Base-by-base conservation (phyloP, 1,140 invertebrate genomes). In the Bombus confusus region DNA sequence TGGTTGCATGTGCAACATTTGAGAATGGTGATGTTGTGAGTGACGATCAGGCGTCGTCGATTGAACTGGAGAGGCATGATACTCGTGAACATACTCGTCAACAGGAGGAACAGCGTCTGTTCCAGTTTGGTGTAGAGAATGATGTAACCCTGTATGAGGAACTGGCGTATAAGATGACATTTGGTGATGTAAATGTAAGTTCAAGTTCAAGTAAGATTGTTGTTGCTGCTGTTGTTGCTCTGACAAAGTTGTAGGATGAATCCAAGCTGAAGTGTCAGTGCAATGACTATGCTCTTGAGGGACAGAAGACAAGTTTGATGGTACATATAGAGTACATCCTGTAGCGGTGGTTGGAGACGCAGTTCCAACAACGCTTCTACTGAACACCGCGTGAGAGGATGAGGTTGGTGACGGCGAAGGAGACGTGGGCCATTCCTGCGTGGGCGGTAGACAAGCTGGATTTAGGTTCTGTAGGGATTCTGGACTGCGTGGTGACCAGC, bases 121-220 rank as follows among this genome's bases (percentile, higher is more conserved):
- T 75, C 89, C 39, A 82, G 91, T 83, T 13, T 88, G 85, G 43
- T 94, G 93, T 28, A 94, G 69, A 68, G 83, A 66, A 57, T 92
- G 92, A 43, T 94, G 92, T 22, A 93, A 64, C 0, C 91, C 80
- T 28, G 88, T 80, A 6, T 92, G 90, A 22, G 89, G 47, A 39
- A 91, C 79, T 15, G 90, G 62, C 15, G 80, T 37, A 43, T 91
- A 91, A 1, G 87, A 90, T 0, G 95, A 93, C 88, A 95, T 94
- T 64, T 95, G 95, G 85, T 95, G 95, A 82, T 95, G 95, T 15
- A 95, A 76, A 79, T 95, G 95, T 0, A 95, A 92, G 77, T 95
- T 95, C 13, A 95, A 78, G 85, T 95, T 95, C 12, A 95, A 90
- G 52, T 95, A 95, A 0, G 95, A 93, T 66, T 94, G 94, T 73